phyloP scores from a whole-genome alignment of 2,888 invertebrate species.

The Stenichneumon culpator region DNA sequence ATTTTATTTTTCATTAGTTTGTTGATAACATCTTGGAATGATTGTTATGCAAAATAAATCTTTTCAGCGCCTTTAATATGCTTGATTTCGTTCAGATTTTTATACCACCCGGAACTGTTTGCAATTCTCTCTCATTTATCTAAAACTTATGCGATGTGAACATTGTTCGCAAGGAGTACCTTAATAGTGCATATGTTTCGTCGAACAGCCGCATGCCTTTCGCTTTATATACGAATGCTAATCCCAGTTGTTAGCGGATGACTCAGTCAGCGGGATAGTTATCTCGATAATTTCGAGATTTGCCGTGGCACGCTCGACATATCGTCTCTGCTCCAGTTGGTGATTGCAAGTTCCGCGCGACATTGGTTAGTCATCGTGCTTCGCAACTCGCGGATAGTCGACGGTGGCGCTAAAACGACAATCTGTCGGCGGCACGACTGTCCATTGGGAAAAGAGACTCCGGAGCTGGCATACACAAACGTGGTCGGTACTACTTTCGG shows the following conservation, averaged over 20 bases:
- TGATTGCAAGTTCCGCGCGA: constrained; percentile 76
- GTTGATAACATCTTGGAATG: too few relatives aligned
- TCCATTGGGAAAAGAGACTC: background rate
- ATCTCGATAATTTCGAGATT: constrained; percentile 72
- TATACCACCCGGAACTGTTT: too few relatives aligned
- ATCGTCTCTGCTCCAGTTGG: constrained; percentile 75
- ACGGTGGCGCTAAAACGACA: constrained; percentile 9
- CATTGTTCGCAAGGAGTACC: too few relatives aligned
- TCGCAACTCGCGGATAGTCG: background rate
- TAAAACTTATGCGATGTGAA: too few relatives aligned
- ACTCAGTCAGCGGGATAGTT: constrained; percentile 74
- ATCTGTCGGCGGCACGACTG: background rate
- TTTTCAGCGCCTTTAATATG: too few relatives aligned
- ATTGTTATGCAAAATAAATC: too few relatives aligned
- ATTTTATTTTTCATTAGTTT: too few relatives aligned
- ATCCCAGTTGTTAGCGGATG: constrained; percentile 71
- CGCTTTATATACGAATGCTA: constrained; percentile 8
- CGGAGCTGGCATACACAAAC: too few relatives aligned
- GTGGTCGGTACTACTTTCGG: background rate
- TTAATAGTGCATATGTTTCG: too few relatives aligned
- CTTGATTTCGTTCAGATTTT: too few relatives aligned
- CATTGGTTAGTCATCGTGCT: constrained; percentile 75
- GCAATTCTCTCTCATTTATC: too few relatives aligned
- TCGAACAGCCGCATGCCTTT: too few relatives aligned
- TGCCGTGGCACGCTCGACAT: constrained; percentile 65